Base-by-base conservation (phyloP, 1,140 invertebrate genomes). In the Latrodectus geometricus region DNA sequence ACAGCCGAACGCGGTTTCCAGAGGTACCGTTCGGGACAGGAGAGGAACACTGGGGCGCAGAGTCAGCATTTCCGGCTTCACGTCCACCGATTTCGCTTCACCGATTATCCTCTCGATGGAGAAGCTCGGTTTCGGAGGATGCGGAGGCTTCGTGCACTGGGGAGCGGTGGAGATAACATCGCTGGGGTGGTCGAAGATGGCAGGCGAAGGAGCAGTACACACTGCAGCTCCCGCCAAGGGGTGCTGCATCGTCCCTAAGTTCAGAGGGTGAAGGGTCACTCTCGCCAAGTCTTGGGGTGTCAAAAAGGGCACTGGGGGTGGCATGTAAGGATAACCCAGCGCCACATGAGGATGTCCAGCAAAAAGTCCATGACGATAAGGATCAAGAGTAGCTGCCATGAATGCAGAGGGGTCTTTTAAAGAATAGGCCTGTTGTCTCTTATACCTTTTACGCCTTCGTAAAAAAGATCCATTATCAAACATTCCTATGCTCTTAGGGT, bases 401-500 rank as follows among this genome's bases (percentile, higher is more conserved):
- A 90, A 90, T n/a, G 90, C 90, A 15, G 85, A 79, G 8, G 90
- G 88, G 69, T 86, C 88, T 61, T 88, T 88, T 21, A 88, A 35
- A 14, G 69, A 78, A 73, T 88, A 80, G 72, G 77, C 85, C 56
- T 79, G 77, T 23, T 76, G 77, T 72, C 97, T 92, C 91, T 99
- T 99, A 92, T 98, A 99, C 35, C 98, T 93, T 92, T 99, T 99
- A 78, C 98, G 92, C 21, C 98, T 93, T 8, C 98, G 91, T 68
- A 99, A 92, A 90, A 99, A 99, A 90, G 96, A 98, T 0, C 99
- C 99, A 91, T 99, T 99, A 90, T 99, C 98, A 90, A 99, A 99
- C 99, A 99, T 99, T 90, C 99, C 97, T 90, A 99, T 97, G 1
- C 96, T 96, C 81, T 97, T 92, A 0, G 98, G 98, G 92, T 99